These are phyloP conservation scores for Planococcus citri DNA, from an alignment of 1,140 invertebrate species.

Conservation along the genomic window DNA sequence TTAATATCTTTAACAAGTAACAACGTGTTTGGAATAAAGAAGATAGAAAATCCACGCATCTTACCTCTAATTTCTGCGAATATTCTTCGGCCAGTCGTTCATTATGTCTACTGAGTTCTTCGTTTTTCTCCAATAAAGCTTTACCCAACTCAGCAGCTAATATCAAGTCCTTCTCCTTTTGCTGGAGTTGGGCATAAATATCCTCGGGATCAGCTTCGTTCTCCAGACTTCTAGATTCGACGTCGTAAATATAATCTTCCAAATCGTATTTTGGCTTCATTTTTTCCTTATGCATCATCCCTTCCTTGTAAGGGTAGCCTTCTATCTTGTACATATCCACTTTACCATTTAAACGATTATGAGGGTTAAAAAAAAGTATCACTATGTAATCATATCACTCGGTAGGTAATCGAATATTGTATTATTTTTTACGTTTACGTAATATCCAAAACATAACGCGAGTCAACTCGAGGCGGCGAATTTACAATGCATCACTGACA, in stretches of 20 bases:
- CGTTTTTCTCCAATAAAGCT: constrained; percentile 84
- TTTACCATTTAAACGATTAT: not conserved
- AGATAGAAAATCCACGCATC: constrained; percentile 28
- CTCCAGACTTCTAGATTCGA: constrained; percentile 36
- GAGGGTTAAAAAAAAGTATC: not conserved
- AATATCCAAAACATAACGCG: not conserved
- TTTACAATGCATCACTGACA: not conserved
- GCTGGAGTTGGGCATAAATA: constrained; percentile 67
- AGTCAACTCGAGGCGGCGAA: not conserved
- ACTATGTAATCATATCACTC: not conserved
- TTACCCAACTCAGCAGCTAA: constrained; percentile 90
- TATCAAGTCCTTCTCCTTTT: constrained; percentile 84
- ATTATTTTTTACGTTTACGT: constrained; percentile 6
- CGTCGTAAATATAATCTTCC: constrained; percentile 44
- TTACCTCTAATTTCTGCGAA: constrained; percentile 84
- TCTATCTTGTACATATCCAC: not conserved
- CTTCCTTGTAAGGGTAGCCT: not conserved
- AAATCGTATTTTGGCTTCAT: constrained; percentile 31
- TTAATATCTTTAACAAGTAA: too few species aligned
- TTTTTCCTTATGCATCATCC: not conserved
- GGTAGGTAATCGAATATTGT: not conserved
- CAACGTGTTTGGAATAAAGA: too few species aligned
- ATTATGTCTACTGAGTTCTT: constrained; percentile 75
- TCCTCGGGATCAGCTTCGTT: constrained; percentile 42
- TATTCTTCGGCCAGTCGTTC: constrained; percentile 77